phyloP scores from a whole-genome alignment of 2,888 invertebrate species.

The Scaptomyza tumidula region DNA sequence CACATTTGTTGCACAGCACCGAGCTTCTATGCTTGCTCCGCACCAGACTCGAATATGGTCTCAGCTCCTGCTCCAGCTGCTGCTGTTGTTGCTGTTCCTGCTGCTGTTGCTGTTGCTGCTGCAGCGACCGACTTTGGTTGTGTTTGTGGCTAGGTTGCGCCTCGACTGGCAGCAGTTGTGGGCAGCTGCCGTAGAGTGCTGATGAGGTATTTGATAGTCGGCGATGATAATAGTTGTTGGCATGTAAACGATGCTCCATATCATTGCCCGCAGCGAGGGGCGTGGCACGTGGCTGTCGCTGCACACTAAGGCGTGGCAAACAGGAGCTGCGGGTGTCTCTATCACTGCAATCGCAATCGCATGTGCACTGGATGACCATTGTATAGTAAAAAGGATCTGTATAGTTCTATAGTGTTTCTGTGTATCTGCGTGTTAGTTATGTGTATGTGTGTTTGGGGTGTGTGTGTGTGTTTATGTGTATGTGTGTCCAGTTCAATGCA shows the following conservation, averaged over 20 bases:
- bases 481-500: conserved; percentile 53
- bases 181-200: conserved; percentile 82
- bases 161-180: conserved; percentile 70
- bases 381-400: conserved; percentile 42
- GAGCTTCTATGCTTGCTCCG: conserved; percentile 66
- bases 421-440: not conserved
- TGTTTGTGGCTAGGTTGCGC: conserved; percentile 17
- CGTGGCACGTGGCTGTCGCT: conserved; percentile 33
- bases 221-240: conserved; percentile 57
- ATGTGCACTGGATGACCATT: conserved; percentile 83
- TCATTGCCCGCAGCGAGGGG: conserved; percentile 68
- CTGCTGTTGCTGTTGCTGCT: conserved; percentile 23
- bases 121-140: conserved; percentile 6
- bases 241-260: conserved; percentile 79
- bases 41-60: conserved; percentile 68
- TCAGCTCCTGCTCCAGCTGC: conserved; percentile 38
- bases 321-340: conserved; percentile 73
- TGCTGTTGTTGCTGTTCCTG: conserved; percentile 32
- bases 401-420: conserved; percentile 12
- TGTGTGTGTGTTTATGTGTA: conserved; percentile 3
- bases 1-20: conserved; percentile 82
- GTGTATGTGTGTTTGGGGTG: not conserved
- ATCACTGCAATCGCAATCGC: conserved; percentile 83
- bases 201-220: conserved; percentile 82
- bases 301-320: conserved; percentile 46